Base-by-base conservation (phyloP, 1,140 invertebrate species). In the Bombus fervidus region DNA sequence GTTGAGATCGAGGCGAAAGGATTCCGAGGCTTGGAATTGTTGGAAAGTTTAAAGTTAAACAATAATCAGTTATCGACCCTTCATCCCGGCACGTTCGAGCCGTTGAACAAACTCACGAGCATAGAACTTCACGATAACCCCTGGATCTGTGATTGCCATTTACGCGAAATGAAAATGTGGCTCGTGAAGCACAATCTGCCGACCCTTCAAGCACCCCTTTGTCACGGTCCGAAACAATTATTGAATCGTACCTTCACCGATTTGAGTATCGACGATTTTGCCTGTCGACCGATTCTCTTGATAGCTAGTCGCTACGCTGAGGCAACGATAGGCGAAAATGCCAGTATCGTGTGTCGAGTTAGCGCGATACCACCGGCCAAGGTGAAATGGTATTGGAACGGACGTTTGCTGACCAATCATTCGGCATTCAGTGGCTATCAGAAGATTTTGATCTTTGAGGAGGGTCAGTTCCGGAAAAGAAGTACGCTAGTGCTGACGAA, bases 41-140 rank as follows among this genome's bases (percentile, higher is more conserved):
- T 99, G n/a, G 97, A 98, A 91, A 96, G 96, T 75, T 95, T 99
- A 22, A 98, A 98, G 87, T 92, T 99, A 72, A 98, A 98, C 92
- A 97, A 97, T 82, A 99, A 99, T 93, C 96, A 96, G 86, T 94
- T 99, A 39, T 96, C 96, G 37, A 97, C 97, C 64, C 94, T 98
- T 43, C 95, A 97, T 39, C 96, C 97, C 1, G 96, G 96, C 39
- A 98, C 97, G 0, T 96, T 98, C 41, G 97, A 98, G 87, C 96
- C 96, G 10, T 91, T 98, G 18, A 96, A 96, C 78, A 96, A 97
- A 39, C 95, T 99, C 10, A 97, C 98, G 90, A 98, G 97, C 62
- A 97, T 99, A 81, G 98, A 98, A 92, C 94, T 99, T 64, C 98
- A 99, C 87, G 98, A 98, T 81, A 99, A 99, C 95, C 98, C 98